Evolutionary conservation across 2,797 vertebrate species (phyloP).

Genomic region (Macropus fuliginosus): DNA sequence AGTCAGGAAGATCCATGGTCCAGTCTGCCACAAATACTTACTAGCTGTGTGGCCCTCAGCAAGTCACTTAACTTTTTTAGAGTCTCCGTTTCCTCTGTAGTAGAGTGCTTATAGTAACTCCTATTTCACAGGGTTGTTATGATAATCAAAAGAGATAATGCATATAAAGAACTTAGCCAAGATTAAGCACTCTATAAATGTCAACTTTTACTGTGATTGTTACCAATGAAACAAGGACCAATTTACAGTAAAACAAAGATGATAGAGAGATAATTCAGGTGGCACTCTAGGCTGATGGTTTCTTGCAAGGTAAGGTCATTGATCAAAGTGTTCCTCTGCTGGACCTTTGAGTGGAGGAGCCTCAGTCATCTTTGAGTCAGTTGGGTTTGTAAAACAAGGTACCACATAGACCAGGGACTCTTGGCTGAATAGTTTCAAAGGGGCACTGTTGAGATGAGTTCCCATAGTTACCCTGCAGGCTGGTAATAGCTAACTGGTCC

Average conservation of each 20-base stretch:
- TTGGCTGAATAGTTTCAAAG: background rate
- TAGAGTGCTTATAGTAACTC: background rate
- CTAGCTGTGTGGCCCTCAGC: background rate
- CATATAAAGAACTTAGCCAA: background rate
- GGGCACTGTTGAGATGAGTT: background rate
- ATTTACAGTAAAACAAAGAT: background rate
- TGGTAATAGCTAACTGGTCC: background rate
- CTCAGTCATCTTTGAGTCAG: background rate
- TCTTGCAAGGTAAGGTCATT: background rate
- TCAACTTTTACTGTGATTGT: background rate
- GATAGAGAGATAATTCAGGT: background rate
- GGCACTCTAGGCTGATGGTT: background rate
- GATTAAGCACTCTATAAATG: background rate
- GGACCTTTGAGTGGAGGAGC: background rate
- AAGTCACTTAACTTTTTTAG: background rate
- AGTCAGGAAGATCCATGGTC: background rate
- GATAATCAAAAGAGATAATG: background rate
- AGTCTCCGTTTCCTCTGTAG: background rate
- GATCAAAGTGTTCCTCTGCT: background rate
- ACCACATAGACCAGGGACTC: background rate
- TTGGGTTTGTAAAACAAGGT: background rate
- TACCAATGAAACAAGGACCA: background rate
- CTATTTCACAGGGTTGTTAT: background rate
- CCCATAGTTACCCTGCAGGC: background rate
- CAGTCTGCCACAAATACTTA: background rate